Base-by-base conservation (phyloP, 2,113 vertebrate species). In the Tamias sibiricus region DNA sequence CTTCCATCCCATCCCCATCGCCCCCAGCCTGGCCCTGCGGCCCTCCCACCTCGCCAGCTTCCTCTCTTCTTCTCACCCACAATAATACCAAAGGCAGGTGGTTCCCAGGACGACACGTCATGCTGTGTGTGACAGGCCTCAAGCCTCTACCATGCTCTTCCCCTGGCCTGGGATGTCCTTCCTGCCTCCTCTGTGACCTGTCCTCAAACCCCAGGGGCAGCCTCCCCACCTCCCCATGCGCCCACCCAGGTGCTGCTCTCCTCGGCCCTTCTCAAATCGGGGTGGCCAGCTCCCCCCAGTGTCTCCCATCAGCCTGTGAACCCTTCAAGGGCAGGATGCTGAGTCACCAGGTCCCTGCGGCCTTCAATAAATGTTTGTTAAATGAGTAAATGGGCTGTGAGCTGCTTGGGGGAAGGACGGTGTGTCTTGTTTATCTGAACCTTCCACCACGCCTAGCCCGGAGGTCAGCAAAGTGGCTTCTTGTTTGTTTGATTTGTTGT, bases 341-440 rank as follows among this genome's bases (percentile, higher is more conserved):
- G 94, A 96, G 47, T 97, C 95, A 91, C 52, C 79, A 80, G 30
- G 30, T 42, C n/a, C 79, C 6, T 3, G 13, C 4, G 75, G 57
- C 59, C 64, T 91, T 86, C 88, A 74, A 8, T 79, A 74, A 93
- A 92, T 89, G 35, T 32, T 86, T 95, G 40, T 54, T 72, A 82
- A 52, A 22, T 88, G 93, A 97, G 40, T 83, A 88, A 95, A 69
- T 4, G 77, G 74, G 6, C 77, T 26, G 1, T 54, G 81, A 96
- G 93, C 35, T 49, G 44, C 68, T 11, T 35, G 10, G 62, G 49
- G 17, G 74, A 71, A 72, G 59, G 54, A 57, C 62, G 1, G 2
- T 26, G 2, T 26, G 28, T 89, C 77, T 24, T 72, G 4, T 89
- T 95, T 40, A 83, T 66, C 77, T 85, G 47, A 95, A 77, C 37